Percentiles rank a stretch among this genome's conserved stretches.
phyloP scores from a whole-genome alignment of 53 echinoderm and acorn worm genomes.

The Mesocentrotus franciscanus region DNA sequence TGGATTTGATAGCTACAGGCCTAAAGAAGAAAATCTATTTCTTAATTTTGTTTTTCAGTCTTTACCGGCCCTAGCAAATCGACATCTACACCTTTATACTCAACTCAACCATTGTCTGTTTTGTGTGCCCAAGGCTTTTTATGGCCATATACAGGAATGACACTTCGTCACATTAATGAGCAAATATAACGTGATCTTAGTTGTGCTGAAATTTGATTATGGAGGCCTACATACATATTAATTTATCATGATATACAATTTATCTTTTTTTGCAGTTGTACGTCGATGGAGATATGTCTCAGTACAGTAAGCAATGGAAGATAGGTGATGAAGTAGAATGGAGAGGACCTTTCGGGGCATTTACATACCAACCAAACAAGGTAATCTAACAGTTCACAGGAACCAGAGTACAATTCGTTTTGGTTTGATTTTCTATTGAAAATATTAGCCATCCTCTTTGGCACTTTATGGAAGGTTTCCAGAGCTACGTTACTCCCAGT shows the following conservation, averaged over 20 bases:
- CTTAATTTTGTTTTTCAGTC: no score
- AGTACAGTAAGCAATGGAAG: slow-evolving; percentile 78
- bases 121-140: no score
- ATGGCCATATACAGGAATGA: neutral
- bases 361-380: slow-evolving; percentile 83
- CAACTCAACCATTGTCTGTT: no score
- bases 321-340: slow-evolving; percentile 79
- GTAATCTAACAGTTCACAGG: slow-evolving; percentile 54
- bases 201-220: neutral
- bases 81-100: no score
- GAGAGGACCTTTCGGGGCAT: slow-evolving; percentile 90
- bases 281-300: slow-evolving; percentile 83
- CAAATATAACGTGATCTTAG: neutral
- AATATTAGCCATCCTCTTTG: neutral
- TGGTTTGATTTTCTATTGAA: neutral
- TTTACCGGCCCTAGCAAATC: no score
- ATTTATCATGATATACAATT: neutral
- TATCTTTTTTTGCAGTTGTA: slow-evolving; percentile 73
- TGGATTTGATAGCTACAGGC: no score
- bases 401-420: neutral
- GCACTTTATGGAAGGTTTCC: neutral
- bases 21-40: no score
- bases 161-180: neutral
- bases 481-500: neutral
- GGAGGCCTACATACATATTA: neutral